Evolutionary conservation across 2,797 vertebrate genomes (phyloP).

Genomic region (Crossoptilon crossoptilon): DNA sequence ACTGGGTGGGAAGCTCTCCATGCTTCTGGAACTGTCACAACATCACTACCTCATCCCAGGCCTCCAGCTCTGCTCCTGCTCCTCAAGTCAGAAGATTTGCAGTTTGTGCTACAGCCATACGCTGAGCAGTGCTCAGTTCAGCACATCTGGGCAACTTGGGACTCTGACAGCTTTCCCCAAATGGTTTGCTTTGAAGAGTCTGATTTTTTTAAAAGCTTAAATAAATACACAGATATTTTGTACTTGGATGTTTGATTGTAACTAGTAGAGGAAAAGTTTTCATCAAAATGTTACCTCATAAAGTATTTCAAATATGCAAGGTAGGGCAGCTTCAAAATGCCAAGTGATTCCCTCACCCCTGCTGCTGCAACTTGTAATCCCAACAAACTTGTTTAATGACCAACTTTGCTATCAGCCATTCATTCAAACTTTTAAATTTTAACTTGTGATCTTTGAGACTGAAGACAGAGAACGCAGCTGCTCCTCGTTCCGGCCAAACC

Average conservation of each 20-base stretch:
- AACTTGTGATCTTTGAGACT: neutral
- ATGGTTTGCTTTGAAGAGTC: neutral
- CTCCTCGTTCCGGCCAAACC: neutral
- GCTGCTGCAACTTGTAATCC: neutral
- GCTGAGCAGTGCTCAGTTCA: slow-evolving; percentile 53
- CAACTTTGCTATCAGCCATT: neutral
- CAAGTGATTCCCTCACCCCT: neutral
- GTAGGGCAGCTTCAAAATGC: neutral
- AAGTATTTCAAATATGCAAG: neutral
- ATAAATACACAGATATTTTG: neutral
- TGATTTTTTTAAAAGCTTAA: neutral
- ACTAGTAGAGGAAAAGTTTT: neutral
- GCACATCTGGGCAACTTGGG: neutral
- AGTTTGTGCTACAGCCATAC: slow-evolving; percentile 48
- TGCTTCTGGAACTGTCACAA: neutral
- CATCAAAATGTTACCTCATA: neutral
- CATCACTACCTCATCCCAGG: neutral
- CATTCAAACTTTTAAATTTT: neutral
- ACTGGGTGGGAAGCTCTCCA: neutral
- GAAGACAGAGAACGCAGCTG: neutral
- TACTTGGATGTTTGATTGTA: neutral
- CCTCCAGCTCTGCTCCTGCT: slow-evolving; percentile 31
- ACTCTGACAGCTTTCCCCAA: slow-evolving; percentile 26
- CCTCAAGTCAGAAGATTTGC: slow-evolving; percentile 41
- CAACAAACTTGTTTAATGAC: neutral